A percentile compares a stretch with the other conserved stretches of the same genome.
These are phyloP conservation scores for Paralichthys olivaceus DNA, from an alignment of 2,113 vertebrate genomes.

Conservation along the genomic window DNA sequence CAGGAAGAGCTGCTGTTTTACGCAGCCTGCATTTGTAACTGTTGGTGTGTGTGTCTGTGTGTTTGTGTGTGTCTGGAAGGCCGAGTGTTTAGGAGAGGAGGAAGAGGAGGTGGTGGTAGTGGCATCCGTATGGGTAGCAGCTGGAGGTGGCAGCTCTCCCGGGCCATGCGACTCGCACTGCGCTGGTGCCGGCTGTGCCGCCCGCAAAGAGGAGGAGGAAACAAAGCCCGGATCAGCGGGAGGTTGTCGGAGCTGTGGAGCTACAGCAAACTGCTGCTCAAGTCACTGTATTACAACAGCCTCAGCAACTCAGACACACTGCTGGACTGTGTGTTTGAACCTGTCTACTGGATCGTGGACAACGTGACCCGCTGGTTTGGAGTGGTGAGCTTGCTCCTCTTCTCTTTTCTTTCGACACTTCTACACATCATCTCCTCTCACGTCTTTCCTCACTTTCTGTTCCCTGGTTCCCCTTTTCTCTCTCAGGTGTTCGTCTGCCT, in stretches of 20 bases:
- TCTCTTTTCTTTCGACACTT: not conserved
- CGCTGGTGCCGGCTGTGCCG: slow-evolving; percentile 88
- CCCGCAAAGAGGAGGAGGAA: slow-evolving; percentile 76
- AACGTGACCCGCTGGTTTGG: slow-evolving; percentile 96
- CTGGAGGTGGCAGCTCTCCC: slow-evolving; percentile 86
- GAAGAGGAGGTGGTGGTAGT: slow-evolving; percentile 35
- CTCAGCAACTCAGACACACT: slow-evolving; percentile 89
- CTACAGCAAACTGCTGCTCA: slow-evolving; percentile 88
- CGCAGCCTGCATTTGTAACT: slow-evolving; percentile 65
- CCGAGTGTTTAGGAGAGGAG: slow-evolving; percentile 59
- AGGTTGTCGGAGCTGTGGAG: slow-evolving; percentile 83
- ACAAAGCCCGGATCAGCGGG: slow-evolving; percentile 55
- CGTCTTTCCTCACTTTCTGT: not conserved
- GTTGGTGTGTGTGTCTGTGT: slow-evolving; percentile 71
- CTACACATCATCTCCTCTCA: not conserved
- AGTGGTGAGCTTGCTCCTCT: slow-evolving; percentile 84
- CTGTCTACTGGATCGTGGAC: slow-evolving; percentile 97
- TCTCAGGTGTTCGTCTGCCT: slow-evolving; percentile 92
- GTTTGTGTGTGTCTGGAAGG: slow-evolving; percentile 71
- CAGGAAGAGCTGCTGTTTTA: slow-evolving; percentile 70
- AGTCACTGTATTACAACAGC: slow-evolving; percentile 91
- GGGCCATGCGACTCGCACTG: slow-evolving; percentile 86
- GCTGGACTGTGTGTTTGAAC: slow-evolving; percentile 94
- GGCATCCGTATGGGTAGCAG: slow-evolving; percentile 84
- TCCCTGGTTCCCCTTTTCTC: not conserved